A percentile compares a stretch with the other conserved stretches of the same genome.
Conservation (phyloP, 2,113 vertebrate genomes). For the Calypte anna region DNA sequence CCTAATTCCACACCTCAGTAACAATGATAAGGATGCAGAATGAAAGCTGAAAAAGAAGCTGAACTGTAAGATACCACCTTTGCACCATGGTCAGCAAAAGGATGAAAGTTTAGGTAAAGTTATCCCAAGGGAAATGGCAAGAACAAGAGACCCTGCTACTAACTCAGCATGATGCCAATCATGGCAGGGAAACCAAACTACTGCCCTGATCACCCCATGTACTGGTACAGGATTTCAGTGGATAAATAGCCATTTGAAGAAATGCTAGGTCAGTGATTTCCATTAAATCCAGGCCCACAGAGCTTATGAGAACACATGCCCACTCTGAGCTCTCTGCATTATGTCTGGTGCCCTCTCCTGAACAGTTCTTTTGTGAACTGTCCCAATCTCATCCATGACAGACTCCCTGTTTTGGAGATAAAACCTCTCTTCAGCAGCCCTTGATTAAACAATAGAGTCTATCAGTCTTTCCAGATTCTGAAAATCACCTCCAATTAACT, state of each 20-base stretch:
- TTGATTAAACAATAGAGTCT: not conserved
- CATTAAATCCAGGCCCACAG: not conserved
- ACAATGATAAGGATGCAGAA: not conserved
- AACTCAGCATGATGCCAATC: not conserved
- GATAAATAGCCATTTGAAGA: not conserved
- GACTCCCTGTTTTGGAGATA: not conserved
- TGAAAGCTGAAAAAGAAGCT: not conserved
- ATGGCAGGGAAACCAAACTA: not conserved
- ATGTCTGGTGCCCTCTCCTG: not conserved
- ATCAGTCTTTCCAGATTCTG: not conserved
- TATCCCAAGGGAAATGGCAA: fast-evolving
- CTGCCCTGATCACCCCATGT: not conserved
- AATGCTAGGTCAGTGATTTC: not conserved
- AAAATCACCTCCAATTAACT: not conserved
- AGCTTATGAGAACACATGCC: not conserved
- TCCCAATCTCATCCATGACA: not conserved
- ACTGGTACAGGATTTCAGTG: not conserved
- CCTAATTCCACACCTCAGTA: not conserved
- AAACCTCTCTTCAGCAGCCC: not conserved
- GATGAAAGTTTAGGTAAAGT: not conserved
- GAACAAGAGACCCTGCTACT: not conserved
- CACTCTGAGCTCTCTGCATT: not conserved
- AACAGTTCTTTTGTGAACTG: not conserved
- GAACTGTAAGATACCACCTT: not conserved
- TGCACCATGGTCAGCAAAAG: not conserved